Evolutionary conservation across 2,888 invertebrate species (phyloP).

Genomic region (Papilio elwesi): DNA sequence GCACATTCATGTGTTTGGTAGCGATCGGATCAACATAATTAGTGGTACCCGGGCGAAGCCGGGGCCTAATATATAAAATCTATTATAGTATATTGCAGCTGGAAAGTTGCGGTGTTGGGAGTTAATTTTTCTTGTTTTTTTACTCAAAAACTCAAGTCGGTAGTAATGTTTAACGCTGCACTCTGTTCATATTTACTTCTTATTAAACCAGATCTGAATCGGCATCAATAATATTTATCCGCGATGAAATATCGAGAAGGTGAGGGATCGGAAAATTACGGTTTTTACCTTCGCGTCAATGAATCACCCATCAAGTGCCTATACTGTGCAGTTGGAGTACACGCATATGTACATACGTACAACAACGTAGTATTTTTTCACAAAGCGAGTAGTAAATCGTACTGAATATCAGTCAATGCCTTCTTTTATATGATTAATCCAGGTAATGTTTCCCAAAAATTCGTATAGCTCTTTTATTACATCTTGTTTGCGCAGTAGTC

Average conservation of each 20-base stretch:
- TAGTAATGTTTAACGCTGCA: conserved; percentile 5
- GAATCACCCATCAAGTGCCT: conserved; percentile 18
- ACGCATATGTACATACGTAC: too few relatives aligned
- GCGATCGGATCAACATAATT: too few relatives aligned
- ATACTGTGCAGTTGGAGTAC: background rate
- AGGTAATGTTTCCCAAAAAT: too few relatives aligned
- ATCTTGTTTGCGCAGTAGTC: background rate
- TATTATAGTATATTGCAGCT: too few relatives aligned
- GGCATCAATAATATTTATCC: conserved; percentile 37
- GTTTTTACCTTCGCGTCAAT: conserved; percentile 34
- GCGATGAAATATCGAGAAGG: conserved; percentile 34
- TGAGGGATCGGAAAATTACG: conserved; percentile 31
- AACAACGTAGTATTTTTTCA: too few relatives aligned
- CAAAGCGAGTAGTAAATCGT: too few relatives aligned
- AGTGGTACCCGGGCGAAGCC: too few relatives aligned
- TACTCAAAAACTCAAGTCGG: background rate
- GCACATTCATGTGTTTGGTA: too few relatives aligned
- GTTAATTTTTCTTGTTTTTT: background rate
- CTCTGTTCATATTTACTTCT: conserved; percentile 21
- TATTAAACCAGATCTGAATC: conserved; percentile 22
- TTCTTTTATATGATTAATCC: too few relatives aligned
- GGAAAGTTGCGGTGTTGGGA: too few relatives aligned
- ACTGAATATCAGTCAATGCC: too few relatives aligned
- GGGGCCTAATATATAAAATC: too few relatives aligned
- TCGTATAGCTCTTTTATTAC: background rate